phyloP scores from a whole-genome alignment of 2,113 vertebrate species.

The Marmota flaviventris region DNA sequence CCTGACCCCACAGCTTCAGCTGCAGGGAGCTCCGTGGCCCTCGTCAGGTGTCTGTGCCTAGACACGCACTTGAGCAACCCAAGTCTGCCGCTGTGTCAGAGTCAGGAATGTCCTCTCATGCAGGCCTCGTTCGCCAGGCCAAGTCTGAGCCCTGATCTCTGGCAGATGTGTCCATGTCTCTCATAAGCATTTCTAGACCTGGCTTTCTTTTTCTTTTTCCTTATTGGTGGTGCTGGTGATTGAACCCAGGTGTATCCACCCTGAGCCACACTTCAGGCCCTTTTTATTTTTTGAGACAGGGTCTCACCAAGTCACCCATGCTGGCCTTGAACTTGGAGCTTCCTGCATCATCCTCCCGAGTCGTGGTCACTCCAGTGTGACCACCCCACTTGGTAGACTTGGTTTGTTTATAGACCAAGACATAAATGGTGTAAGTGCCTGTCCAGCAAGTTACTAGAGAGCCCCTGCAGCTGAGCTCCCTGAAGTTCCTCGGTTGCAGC shows the following conservation, averaged over 20 bases:
- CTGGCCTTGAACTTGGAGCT: too few species aligned
- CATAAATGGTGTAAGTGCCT: not conserved
- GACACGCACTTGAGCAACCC: not conserved
- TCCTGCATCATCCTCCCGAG: too few species aligned
- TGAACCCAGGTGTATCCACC: too few species aligned
- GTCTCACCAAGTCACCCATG: too few species aligned
- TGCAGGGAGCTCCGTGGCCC: not conserved
- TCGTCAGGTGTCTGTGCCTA: not conserved
- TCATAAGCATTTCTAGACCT: not conserved
- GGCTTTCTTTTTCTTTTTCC: not conserved
- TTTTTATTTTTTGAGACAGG: too few species aligned
- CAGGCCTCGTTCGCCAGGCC: not conserved
- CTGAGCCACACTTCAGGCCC: too few species aligned
- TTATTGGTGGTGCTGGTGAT: too few species aligned
- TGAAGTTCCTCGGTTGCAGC: not conserved
- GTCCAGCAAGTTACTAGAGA: not conserved
- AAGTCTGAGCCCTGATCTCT: not conserved
- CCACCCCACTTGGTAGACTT: too few species aligned
- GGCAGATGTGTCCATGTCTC: not conserved
- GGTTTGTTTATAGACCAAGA: not conserved
- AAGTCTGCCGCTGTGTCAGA: not conserved
- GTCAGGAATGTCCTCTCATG: too few species aligned
- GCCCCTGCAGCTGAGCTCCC: not conserved
- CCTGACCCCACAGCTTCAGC: not conserved
- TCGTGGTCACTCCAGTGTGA: too few species aligned